These are phyloP conservation scores for Mycteria americana DNA, from an alignment of 2,797 vertebrate species.

Conservation along the genomic window DNA sequence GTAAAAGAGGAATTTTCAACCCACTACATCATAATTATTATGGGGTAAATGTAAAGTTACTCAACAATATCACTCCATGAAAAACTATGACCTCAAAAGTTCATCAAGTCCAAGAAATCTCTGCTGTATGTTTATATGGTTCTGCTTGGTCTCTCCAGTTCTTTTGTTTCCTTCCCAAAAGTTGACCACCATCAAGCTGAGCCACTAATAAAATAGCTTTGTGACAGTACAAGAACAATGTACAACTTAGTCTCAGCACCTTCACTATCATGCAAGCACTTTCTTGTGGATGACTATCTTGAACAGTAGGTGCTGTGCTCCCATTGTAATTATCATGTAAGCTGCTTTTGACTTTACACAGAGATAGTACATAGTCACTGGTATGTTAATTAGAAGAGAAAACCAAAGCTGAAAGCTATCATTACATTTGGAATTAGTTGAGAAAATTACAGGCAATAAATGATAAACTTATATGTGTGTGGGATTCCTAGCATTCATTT, in stretches of 20 bases:
- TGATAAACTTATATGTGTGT: background rate
- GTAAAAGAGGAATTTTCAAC: background rate
- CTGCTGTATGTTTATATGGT: background rate
- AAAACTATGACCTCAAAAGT: background rate
- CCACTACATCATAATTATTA: background rate
- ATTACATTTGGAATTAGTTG: constrained; percentile 13
- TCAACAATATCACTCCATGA: background rate
- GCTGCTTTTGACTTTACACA: constrained; percentile 1
- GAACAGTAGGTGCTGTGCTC: background rate
- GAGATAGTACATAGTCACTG: background rate
- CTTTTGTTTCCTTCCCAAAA: background rate
- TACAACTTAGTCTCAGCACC: background rate
- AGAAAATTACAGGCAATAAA: constrained; percentile 33
- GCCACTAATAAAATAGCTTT: background rate
- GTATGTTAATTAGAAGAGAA: background rate
- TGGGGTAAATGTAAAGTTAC: background rate
- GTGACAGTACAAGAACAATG: background rate
- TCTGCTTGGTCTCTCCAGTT: background rate
- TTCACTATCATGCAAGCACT: background rate
- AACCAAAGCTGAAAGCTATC: constrained; percentile 6
- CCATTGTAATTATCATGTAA: background rate
- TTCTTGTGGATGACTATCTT: background rate
- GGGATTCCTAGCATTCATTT: background rate
- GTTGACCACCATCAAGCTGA: background rate
- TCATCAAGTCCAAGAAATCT: background rate